A percentile compares a stretch with the other conserved stretches of the same genome.
Evolutionary conservation across 2,797 vertebrate species (phyloP).

Genomic region (Miopithecus talapoin): DNA sequence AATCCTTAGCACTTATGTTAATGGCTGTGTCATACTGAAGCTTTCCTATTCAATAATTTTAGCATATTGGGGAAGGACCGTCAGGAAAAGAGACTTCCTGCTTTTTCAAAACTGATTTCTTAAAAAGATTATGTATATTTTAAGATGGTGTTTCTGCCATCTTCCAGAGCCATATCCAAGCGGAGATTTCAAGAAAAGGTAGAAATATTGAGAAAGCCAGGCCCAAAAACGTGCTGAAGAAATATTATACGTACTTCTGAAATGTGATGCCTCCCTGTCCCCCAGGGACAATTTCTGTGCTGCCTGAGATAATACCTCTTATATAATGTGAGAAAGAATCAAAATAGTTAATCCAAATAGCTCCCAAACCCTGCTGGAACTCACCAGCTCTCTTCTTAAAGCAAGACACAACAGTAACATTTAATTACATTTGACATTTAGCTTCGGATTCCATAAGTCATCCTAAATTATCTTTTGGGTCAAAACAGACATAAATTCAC

Average conservation of each 20-base stretch:
- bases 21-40: background rate
- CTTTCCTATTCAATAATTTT: background rate
- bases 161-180: background rate
- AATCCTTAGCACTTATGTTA: background rate
- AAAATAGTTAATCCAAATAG: background rate
- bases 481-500: slow-evolving; percentile 78
- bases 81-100: background rate
- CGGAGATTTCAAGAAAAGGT: background rate
- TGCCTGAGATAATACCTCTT: background rate
- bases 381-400: slow-evolving; percentile 56
- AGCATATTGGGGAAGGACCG: background rate
- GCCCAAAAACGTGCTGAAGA: background rate
- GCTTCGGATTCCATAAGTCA: slow-evolving; percentile 76
- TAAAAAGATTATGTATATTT: background rate
- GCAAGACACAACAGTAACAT: slow-evolving; percentile 33
- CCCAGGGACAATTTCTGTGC: background rate
- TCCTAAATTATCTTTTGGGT: slow-evolving; percentile 76
- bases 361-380: background rate
- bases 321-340: background rate
- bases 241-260: background rate
- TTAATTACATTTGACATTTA: slow-evolving; percentile 81
- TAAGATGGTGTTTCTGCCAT: slow-evolving; percentile 4
- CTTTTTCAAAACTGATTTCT: slow-evolving; percentile 4
- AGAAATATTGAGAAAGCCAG: background rate
- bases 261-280: background rate